Percentiles rank a stretch among this genome's conserved stretches.
phyloP scores from a whole-genome alignment of 92 coral and sea anemone species.

The Phenganax subtilis region DNA sequence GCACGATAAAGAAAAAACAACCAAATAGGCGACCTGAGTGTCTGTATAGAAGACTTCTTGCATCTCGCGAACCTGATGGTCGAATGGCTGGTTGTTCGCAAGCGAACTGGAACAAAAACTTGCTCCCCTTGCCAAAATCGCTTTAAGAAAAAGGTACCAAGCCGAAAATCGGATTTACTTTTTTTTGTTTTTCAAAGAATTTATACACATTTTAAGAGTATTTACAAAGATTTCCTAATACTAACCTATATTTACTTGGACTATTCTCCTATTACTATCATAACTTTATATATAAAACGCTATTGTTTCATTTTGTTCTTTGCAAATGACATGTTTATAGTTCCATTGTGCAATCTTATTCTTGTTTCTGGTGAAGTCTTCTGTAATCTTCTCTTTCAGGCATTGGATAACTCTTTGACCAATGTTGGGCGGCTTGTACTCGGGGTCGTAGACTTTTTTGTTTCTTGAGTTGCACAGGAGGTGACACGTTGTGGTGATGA shows the following conservation, averaged over 20 bases:
- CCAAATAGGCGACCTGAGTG: not conserved
- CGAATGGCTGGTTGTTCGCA: not conserved
- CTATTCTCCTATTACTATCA: too few species aligned
- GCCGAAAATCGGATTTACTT: too few species aligned
- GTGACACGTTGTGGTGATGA: not conserved
- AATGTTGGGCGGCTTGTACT: not conserved
- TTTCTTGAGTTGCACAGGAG: not conserved
- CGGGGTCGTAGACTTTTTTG: not conserved
- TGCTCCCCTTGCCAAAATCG: slow-evolving; percentile 2
- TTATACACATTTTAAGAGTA: too few species aligned
- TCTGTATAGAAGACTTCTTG: slow-evolving; percentile 4
- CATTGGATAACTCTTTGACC: not conserved
- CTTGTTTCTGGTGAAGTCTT: too few species aligned
- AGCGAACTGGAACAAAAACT: not conserved
- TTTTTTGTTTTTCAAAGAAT: too few species aligned
- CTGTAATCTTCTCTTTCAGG: not conserved
- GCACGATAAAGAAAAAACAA: not conserved
- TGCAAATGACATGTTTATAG: too few species aligned
- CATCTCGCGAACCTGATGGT: not conserved
- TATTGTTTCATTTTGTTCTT: too few species aligned
- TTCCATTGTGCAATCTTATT: too few species aligned
- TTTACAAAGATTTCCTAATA: too few species aligned
- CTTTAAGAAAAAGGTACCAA: not conserved
- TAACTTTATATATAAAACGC: too few species aligned
- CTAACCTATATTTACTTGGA: too few species aligned